Percentiles rank a stretch among this genome's conserved stretches.
phyloP scores from a whole-genome alignment of 2,113 vertebrate genomes.

The Bufo gargarizans region DNA sequence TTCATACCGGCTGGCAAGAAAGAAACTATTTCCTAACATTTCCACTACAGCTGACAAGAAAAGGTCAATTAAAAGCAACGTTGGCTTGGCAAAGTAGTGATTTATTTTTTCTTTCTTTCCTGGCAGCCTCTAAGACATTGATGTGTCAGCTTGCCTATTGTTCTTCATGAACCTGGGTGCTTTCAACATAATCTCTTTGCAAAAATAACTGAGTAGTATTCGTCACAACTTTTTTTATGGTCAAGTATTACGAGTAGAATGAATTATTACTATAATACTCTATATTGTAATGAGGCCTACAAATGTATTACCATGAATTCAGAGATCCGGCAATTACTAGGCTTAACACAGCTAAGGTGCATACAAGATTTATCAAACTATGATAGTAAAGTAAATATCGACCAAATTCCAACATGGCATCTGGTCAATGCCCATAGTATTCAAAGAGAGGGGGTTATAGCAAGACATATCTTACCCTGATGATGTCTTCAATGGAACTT shows the following conservation, averaged over 20 bases:
- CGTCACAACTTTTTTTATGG: neutral
- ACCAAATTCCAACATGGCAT: no score
- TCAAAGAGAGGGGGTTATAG: no score
- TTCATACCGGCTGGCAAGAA: conserved; percentile 13
- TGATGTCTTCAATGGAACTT: no score
- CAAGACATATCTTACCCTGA: no score
- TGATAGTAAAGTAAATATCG: no score
- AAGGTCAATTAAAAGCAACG: conserved; percentile 47
- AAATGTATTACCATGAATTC: no score
- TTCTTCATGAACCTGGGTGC: conserved; percentile 1
- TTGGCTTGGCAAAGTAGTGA: conserved; percentile 18
- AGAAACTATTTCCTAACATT: conserved; percentile 33
- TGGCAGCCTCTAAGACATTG: neutral
- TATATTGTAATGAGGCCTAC: neutral
- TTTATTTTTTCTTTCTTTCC: conserved; percentile 8
- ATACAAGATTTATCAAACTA: no score
- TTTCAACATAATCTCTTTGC: conserved; percentile 29
- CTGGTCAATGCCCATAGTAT: no score
- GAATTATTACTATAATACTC: neutral
- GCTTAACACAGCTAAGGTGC: no score
- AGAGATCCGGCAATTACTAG: no score
- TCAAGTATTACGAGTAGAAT: neutral
- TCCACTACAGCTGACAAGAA: conserved; percentile 33
- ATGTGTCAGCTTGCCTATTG: conserved; percentile 21
- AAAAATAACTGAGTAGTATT: neutral